Conservation (phyloP, 2,888 invertebrate genomes). For the Noctuana brunneofusca region DNA sequence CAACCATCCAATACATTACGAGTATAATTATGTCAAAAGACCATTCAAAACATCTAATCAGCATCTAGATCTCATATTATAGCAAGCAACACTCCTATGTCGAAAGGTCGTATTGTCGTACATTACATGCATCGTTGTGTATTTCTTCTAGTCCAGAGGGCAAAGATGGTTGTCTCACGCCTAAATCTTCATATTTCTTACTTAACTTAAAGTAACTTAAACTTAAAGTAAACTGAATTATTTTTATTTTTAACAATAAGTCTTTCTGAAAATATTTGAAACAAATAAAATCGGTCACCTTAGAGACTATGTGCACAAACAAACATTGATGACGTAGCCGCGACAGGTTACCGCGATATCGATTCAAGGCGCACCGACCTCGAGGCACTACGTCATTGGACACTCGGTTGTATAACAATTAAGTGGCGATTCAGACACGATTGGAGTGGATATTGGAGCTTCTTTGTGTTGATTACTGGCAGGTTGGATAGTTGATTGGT, state of each 20-base stretch:
- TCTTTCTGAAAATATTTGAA: constrained; percentile 32
- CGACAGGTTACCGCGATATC: constrained; percentile 50
- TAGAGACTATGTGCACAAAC: constrained; percentile 65
- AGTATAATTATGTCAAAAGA: too few species aligned
- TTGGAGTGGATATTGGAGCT: constrained; percentile 2
- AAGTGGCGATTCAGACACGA: constrained; percentile 7
- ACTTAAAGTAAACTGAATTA: not conserved
- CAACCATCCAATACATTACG: too few species aligned
- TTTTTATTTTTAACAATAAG: not conserved
- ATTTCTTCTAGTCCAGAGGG: not conserved
- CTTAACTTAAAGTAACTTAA: too few species aligned
- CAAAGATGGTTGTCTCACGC: not conserved
- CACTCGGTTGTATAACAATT: constrained; percentile 34
- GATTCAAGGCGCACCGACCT: constrained; percentile 62
- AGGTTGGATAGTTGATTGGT: not conserved
- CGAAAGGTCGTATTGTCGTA: too few species aligned
- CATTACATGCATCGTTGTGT: too few species aligned
- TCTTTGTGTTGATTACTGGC: constrained; percentile 3
- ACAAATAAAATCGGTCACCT: constrained; percentile 68
- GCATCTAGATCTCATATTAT: too few species aligned
- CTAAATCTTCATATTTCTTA: not conserved
- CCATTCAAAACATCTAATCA: too few species aligned
- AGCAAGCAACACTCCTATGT: too few species aligned
- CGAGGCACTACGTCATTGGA: constrained; percentile 52
- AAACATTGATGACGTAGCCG: constrained; percentile 67